Conservation (phyloP, 2,888 invertebrate genomes). For the Callyntrura guangdongensis region DNA sequence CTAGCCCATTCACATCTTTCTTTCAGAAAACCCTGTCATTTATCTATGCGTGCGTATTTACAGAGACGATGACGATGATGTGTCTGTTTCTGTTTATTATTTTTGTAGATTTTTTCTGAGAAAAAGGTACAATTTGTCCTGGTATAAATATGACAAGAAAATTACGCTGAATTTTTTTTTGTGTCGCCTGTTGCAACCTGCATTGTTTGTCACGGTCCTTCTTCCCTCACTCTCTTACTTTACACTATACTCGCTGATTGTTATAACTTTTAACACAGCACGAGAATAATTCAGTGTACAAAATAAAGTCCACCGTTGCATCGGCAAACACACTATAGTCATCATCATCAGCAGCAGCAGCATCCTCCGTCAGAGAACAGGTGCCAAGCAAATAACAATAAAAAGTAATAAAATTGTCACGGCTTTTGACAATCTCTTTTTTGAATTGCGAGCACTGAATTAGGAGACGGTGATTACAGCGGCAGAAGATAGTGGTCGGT, state of each 20-base stretch:
- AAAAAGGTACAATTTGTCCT: background rate
- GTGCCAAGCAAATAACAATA: constrained; percentile 27
- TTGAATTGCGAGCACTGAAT: background rate
- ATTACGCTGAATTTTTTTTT: background rate
- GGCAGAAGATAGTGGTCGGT: too few relatives aligned
- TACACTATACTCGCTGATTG: background rate
- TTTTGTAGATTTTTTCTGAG: background rate
- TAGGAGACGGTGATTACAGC: too few relatives aligned
- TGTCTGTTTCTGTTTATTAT: background rate
- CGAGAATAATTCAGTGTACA: background rate
- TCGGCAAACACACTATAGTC: background rate
- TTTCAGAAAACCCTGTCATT: constrained; percentile 5
- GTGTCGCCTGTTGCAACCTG: constrained; percentile 17
- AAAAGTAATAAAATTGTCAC: constrained; percentile 51
- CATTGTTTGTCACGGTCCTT: background rate
- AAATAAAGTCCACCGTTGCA: background rate
- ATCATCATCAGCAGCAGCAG: background rate
- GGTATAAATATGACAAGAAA: constrained; percentile 38
- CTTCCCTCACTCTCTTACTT: too few relatives aligned
- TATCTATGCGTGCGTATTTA: background rate
- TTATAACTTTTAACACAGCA: background rate
- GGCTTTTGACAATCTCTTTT: constrained; percentile 20
- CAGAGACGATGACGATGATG: background rate
- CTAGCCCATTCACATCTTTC: too few relatives aligned
- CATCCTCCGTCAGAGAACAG: background rate